phyloP scores from a whole-genome alignment of 2,888 invertebrate genomes.

The Chelonus formosanus region DNA sequence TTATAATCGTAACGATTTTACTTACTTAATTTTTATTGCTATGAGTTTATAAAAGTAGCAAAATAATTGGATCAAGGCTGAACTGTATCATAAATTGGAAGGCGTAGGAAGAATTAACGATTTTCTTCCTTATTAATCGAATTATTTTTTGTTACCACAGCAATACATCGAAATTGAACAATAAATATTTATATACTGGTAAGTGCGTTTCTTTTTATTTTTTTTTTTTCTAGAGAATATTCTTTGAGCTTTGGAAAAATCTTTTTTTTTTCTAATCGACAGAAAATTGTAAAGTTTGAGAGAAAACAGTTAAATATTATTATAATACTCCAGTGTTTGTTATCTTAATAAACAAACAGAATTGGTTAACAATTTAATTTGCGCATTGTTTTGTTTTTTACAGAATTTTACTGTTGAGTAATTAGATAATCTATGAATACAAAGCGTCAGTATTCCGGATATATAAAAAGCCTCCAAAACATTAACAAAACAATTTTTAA shows the following conservation, averaged over 20 bases:
- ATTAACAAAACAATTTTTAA: too few relatives aligned
- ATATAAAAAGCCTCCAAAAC: too few relatives aligned
- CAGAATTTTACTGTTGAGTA: too few relatives aligned
- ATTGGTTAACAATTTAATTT: too few relatives aligned
- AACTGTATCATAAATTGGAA: constrained; percentile 52
- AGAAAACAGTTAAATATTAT: constrained; percentile 5
- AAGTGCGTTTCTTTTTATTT: constrained; percentile 17
- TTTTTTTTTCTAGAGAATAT: constrained; percentile 2
- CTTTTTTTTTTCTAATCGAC: constrained; percentile 15
- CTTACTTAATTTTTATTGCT: constrained; percentile 40
- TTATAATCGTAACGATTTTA: neutral
- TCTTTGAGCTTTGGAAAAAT: constrained; percentile 34
- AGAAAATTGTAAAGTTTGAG: constrained; percentile 8
- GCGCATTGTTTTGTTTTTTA: too few relatives aligned
- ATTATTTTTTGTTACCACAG: constrained; percentile 28
- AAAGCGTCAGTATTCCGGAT: too few relatives aligned
- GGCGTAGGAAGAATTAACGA: constrained; percentile 43
- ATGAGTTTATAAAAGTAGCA: constrained; percentile 62
- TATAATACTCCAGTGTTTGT: too few relatives aligned
- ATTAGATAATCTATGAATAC: too few relatives aligned
- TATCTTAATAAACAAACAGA: too few relatives aligned
- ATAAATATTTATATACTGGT: constrained; percentile 29
- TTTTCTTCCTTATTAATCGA: constrained; percentile 15
- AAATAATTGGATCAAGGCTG: constrained; percentile 63
- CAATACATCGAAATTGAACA: constrained; percentile 33